Percentiles rank a stretch among this genome's conserved stretches.
Evolutionary conservation across 2,113 vertebrate species (phyloP).

Genomic region (Orycteropus afer): DNA sequence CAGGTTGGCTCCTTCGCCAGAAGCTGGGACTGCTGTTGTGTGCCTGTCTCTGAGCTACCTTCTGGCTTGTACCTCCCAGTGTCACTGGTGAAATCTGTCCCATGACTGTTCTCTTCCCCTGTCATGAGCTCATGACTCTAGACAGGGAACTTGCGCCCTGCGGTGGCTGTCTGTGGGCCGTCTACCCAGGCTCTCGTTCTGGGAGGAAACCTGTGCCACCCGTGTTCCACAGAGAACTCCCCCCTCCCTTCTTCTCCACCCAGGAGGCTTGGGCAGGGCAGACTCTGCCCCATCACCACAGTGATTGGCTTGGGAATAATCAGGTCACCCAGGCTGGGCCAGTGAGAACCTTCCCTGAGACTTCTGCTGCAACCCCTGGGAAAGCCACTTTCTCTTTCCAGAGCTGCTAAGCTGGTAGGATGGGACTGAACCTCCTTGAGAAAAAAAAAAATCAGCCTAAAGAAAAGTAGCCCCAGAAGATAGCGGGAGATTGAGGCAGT

Average conservation of each 20-base stretch:
- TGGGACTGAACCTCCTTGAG: neutral
- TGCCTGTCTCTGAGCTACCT: neutral
- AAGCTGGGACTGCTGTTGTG: no score
- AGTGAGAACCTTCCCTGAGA: neutral
- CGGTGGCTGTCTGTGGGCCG: neutral
- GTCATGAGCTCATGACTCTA: neutral
- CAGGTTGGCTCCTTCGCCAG: neutral
- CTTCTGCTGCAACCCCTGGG: neutral
- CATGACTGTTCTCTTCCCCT: neutral
- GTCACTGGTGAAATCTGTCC: neutral
- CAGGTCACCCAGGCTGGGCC: neutral
- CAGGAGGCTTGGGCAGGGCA: neutral
- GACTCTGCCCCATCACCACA: neutral
- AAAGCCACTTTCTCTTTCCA: neutral
- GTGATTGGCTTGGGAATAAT: neutral
- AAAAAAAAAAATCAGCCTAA: neutral
- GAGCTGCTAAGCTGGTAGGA: neutral
- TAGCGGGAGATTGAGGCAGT: neutral
- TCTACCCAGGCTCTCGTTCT: neutral
- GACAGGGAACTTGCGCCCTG: neutral
- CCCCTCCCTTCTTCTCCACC: neutral
- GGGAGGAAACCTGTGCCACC: neutral
- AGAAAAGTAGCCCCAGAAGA: neutral
- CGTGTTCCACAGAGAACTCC: neutral
- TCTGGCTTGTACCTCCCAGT: neutral